Conservation (phyloP, 2,888 invertebrate species). For the Sphecodes monilicornis region DNA sequence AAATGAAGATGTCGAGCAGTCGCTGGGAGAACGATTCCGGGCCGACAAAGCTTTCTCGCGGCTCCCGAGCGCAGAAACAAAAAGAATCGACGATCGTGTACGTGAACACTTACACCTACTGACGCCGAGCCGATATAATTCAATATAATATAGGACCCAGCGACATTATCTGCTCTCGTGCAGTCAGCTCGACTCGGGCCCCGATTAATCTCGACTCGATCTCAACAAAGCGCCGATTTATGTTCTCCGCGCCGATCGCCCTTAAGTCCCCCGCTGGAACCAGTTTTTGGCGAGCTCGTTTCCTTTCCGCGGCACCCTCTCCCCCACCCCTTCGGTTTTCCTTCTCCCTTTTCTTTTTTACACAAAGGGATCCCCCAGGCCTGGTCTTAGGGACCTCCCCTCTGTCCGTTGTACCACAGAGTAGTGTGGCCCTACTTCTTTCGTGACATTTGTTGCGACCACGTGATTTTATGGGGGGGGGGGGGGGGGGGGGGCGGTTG, state of each 20-base stretch:
- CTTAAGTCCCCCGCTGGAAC: constrained; percentile 65
- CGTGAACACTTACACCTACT: constrained; percentile 45
- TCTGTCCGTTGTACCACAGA: not conserved
- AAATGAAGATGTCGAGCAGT: constrained; percentile 67
- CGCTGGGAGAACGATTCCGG: constrained; percentile 56
- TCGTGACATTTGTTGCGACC: not conserved
- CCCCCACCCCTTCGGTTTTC: constrained; percentile 10
- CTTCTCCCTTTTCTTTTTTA: constrained; percentile 13
- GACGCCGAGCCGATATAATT: constrained; percentile 74
- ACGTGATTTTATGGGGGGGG: not conserved
- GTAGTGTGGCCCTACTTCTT: not conserved
- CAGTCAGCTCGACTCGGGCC: constrained; percentile 68
- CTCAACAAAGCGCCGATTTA: constrained; percentile 79
- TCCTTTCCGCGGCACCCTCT: constrained; percentile 65
- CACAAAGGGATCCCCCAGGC: constrained; percentile 22
- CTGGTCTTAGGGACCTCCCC: constrained; percentile 24
- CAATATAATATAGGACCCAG: constrained; percentile 75
- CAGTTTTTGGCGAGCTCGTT: constrained; percentile 74
- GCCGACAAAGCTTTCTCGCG: constrained; percentile 59
- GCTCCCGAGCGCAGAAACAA: constrained; percentile 47
- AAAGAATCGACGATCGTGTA: constrained; percentile 31
- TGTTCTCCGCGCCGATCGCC: constrained; percentile 67
- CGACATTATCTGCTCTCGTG: constrained; percentile 77
- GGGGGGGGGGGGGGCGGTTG: no score
- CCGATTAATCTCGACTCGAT: constrained; percentile 80